Conservation (phyloP, 2,888 invertebrate species). For the Epinotia bilunana region DNA sequence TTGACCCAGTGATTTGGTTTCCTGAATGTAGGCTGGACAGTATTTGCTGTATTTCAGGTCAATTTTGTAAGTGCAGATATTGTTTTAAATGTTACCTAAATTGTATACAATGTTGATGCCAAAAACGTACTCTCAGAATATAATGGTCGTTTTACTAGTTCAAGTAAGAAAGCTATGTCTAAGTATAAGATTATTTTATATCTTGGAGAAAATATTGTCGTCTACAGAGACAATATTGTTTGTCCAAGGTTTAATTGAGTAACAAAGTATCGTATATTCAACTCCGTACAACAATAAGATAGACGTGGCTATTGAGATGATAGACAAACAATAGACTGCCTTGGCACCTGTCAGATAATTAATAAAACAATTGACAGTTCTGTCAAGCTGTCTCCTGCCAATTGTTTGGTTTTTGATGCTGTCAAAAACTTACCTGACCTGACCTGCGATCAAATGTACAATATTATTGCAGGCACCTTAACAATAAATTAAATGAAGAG, state of each 20-base stretch:
- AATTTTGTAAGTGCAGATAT: background rate
- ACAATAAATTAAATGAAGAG: background rate
- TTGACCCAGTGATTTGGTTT: conserved; percentile 42
- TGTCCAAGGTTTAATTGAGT: background rate
- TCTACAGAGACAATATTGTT: background rate
- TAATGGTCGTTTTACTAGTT: too few species aligned
- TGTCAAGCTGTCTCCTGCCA: conserved; percentile 15
- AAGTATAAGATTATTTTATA: background rate
- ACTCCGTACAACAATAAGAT: background rate
- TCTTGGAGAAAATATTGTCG: background rate
- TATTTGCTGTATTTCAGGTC: conserved; percentile 2
- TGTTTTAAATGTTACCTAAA: background rate
- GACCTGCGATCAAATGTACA: background rate
- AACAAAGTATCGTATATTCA: background rate
- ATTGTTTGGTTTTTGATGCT: conserved; percentile 7
- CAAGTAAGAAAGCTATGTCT: too few species aligned
- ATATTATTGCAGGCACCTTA: background rate
- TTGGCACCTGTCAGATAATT: conserved; percentile 8
- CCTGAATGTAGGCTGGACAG: conserved; percentile 20
- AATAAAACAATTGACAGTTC: conserved; percentile 27
- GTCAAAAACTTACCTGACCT: too few species aligned
- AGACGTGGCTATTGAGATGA: conserved; percentile 7
- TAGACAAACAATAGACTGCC: conserved; percentile 27
- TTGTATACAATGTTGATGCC: background rate
- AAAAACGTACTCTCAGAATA: background rate